Conservation (phyloP, 2,797 vertebrate genomes). For the Brachyrhaphis roseni region DNA sequence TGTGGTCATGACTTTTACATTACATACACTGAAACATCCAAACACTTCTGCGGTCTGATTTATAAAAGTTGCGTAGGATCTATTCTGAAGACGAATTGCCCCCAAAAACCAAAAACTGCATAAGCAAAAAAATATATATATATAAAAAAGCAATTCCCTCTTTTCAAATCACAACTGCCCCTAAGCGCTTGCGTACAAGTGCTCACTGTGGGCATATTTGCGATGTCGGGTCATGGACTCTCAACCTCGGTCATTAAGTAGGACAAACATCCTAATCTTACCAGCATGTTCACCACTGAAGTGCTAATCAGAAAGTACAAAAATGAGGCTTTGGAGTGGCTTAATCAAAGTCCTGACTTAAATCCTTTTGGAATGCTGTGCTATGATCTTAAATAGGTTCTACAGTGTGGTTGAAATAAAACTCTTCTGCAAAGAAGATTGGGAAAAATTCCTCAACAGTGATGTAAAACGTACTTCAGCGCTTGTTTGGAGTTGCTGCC, state of each 20-base stretch:
- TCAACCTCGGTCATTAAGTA: background rate
- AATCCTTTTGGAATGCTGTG: background rate
- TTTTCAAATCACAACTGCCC: too few species aligned
- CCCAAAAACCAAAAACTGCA: too few species aligned
- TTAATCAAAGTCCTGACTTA: background rate
- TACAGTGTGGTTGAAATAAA: background rate
- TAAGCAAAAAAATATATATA: too few species aligned
- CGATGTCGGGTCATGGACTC: too few species aligned
- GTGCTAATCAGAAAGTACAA: background rate
- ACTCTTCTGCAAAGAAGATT: background rate
- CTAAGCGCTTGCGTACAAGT: too few species aligned
- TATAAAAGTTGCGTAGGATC: too few species aligned
- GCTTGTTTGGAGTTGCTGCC: background rate
- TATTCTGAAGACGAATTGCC: too few species aligned
- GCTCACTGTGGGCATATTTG: too few species aligned
- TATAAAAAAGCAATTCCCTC: too few species aligned
- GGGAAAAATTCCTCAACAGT: background rate
- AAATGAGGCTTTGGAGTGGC: background rate
- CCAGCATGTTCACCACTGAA: background rate
- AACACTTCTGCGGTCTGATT: background rate
- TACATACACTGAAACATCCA: background rate
- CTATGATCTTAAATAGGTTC: background rate
- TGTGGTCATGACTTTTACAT: background rate
- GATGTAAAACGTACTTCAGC: background rate
- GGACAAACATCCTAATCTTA: background rate